phyloP scores from a whole-genome alignment of 1,140 invertebrate genomes.

The Gonatopus flavifemur region DNA sequence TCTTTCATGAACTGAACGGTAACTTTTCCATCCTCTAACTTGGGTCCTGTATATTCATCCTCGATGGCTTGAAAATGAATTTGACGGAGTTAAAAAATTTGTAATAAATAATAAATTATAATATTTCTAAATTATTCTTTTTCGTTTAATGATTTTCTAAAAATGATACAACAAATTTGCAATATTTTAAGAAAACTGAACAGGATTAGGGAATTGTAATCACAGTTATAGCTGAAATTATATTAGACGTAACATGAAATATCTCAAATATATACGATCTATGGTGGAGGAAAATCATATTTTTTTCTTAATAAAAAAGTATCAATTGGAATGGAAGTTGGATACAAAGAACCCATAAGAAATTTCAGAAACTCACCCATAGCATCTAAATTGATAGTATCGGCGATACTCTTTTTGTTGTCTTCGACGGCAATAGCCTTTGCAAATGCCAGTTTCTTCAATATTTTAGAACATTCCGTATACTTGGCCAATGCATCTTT shows the following conservation, averaged over 20 bases:
- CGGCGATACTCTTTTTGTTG: conserved; percentile 80
- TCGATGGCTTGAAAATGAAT: conserved; percentile 76
- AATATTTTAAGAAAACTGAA: too few species aligned
- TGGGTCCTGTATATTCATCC: conserved; percentile 90
- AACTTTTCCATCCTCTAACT: conserved; percentile 85
- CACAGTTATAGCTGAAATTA: too few species aligned
- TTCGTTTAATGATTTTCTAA: not conserved
- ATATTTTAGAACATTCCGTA: conserved; percentile 94
- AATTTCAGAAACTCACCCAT: conserved; percentile 73
- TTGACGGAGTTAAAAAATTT: too few species aligned
- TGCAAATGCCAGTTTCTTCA: conserved; percentile 92
- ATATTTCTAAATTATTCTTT: conserved; percentile 1
- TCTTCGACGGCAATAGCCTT: conserved; percentile 96
- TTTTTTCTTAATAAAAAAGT: too few species aligned
- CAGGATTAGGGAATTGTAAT: too few species aligned
- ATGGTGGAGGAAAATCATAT: too few species aligned
- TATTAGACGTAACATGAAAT: too few species aligned
- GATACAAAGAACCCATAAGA: conserved; percentile 2
- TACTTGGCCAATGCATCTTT: conserved; percentile 93
- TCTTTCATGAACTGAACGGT: conserved; percentile 83
- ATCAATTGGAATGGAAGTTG: not conserved
- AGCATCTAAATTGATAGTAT: conserved; percentile 83
- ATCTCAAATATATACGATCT: too few species aligned
- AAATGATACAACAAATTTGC: too few species aligned
- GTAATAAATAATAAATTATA: too few species aligned